Percentiles rank a stretch among this genome's conserved stretches.
Conservation (phyloP, 2,888 invertebrate species). For the Xestia c-nigrum region DNA sequence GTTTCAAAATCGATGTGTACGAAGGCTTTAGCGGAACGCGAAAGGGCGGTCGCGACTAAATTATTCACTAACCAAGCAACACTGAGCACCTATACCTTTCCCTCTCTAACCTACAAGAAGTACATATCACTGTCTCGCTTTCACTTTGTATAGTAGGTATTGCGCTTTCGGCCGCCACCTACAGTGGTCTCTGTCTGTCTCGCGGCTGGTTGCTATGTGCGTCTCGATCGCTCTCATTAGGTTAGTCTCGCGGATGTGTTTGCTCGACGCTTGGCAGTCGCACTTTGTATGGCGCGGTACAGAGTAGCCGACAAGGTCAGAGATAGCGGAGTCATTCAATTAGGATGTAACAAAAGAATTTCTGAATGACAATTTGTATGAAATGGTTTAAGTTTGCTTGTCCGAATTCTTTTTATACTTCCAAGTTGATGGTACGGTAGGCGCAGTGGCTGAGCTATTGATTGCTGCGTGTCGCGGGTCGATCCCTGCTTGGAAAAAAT, state of each 20-base stretch:
- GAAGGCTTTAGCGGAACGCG: constrained; percentile 68
- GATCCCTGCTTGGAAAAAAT: too few relatives aligned
- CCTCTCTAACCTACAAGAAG: constrained; percentile 63
- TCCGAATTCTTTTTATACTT: not conserved
- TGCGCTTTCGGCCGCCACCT: constrained; percentile 89
- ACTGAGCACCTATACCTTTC: constrained; percentile 82
- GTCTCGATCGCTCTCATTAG: constrained; percentile 88
- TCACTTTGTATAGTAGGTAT: constrained; percentile 77
- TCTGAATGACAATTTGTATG: not conserved
- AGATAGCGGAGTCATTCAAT: constrained; percentile 36
- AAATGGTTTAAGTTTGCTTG: not conserved
- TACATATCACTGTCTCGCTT: constrained; percentile 71
- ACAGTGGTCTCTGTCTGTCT: constrained; percentile 76
- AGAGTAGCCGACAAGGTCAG: constrained; percentile 71
- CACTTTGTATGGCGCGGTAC: constrained; percentile 77
- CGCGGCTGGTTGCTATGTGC: constrained; percentile 61
- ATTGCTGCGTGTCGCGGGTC: too few relatives aligned
- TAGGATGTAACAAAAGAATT: not conserved
- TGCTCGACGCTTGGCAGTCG: constrained; percentile 88
- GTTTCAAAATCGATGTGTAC: constrained; percentile 73
- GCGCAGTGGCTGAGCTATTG: too few relatives aligned
- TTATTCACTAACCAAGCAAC: constrained; percentile 85
- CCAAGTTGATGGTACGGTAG: not conserved
- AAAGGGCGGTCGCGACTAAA: constrained; percentile 88
- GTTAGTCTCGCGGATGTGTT: constrained; percentile 88